Conservation (phyloP, 2,888 invertebrate species). For the Pristionchus exspectatus region DNA sequence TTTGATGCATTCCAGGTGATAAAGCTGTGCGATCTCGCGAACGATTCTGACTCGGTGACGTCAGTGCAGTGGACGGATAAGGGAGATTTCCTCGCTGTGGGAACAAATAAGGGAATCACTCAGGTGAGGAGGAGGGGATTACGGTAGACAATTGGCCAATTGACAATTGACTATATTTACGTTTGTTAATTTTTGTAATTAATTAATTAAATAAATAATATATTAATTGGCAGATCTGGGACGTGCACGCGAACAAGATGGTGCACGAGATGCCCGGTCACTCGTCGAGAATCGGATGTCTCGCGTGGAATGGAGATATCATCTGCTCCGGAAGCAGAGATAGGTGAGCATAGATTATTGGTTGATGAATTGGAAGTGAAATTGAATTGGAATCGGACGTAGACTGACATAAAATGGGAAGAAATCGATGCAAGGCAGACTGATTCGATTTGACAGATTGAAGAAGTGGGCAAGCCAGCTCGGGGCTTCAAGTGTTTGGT, state of each 20-base stretch:
- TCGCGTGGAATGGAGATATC: conserved; percentile 79
- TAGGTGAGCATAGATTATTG: conserved; percentile 41
- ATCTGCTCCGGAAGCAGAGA: conserved; percentile 91
- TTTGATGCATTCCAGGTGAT: conserved; percentile 83
- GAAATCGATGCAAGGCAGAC: not conserved
- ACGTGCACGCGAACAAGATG: conserved; percentile 93
- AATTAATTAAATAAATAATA: not conserved
- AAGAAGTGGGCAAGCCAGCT: not conserved
- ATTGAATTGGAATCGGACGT: no score
- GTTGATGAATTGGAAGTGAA: not conserved
- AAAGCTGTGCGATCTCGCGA: conserved; percentile 93
- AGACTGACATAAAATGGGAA: no score
- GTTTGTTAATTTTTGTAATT: no score
- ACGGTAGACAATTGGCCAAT: not conserved
- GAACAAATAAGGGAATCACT: conserved; percentile 83
- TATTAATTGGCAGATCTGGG: conserved; percentile 89
- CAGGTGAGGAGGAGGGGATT: conserved; percentile 57
- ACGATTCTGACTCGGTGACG: conserved; percentile 92
- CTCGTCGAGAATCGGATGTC: conserved; percentile 76
- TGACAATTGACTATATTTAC: no score
- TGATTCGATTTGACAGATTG: not conserved
- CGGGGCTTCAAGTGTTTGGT: not conserved
- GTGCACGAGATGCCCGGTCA: conserved; percentile 81
- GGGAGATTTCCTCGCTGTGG: conserved; percentile 96
- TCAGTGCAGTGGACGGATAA: conserved; percentile 99